phyloP scores from a whole-genome alignment of 2,113 vertebrate genomes.

The Solea senegalensis region DNA sequence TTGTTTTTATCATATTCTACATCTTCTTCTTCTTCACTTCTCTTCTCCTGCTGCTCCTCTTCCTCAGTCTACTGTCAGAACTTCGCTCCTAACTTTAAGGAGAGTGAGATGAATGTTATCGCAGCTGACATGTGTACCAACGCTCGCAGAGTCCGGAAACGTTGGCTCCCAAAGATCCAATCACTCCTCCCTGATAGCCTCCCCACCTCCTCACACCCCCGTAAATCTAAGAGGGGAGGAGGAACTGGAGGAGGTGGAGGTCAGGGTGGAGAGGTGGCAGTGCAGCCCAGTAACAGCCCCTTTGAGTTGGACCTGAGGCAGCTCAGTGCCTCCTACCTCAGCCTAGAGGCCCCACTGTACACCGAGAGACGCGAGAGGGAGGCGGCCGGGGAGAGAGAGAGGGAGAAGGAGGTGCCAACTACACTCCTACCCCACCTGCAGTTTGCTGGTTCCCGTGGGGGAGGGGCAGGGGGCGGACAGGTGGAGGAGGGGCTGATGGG shows the following conservation, averaged over 20 bases:
- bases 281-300: slow-evolving; percentile 37
- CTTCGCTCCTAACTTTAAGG: slow-evolving; percentile 75
- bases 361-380: slow-evolving; percentile 44
- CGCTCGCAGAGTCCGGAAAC: slow-evolving; percentile 69
- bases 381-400: slow-evolving; percentile 31
- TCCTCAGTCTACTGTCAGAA: slow-evolving; percentile 73
- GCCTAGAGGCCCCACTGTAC: slow-evolving; percentile 48
- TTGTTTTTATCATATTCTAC: not conserved
- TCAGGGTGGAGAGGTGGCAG: slow-evolving; percentile 21
- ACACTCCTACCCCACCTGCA: slow-evolving; percentile 65
- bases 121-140: slow-evolving; percentile 75
- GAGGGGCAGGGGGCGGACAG: slow-evolving; percentile 10
- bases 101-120: slow-evolving; percentile 75
- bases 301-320: slow-evolving; percentile 61
- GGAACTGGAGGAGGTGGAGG: slow-evolving; percentile 17
- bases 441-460: slow-evolving; percentile 51
- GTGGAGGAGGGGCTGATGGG: slow-evolving; percentile 46
- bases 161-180: slow-evolving; percentile 75
- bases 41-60: not conserved
- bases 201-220: slow-evolving; percentile 49
- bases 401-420: slow-evolving; percentile 46
- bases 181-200: slow-evolving; percentile 63
- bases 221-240: slow-evolving; percentile 55
- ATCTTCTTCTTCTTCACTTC: not conserved
- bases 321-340: slow-evolving; percentile 63